phyloP scores from a whole-genome alignment of 1,140 invertebrate genomes.

The Musca domestica region DNA sequence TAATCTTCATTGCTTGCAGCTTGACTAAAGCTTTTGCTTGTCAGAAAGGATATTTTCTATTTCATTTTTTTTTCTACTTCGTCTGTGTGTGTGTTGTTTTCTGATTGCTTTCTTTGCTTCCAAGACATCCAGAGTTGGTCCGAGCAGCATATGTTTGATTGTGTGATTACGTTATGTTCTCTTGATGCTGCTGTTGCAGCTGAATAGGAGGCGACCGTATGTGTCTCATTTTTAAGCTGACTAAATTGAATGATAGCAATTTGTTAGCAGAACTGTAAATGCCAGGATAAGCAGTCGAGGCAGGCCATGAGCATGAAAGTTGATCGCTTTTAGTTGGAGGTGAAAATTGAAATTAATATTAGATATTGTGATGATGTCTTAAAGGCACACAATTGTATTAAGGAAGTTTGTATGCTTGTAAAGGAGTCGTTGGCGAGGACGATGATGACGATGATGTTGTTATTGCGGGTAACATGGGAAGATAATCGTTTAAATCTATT shows the following conservation, averaged over 20 bases:
- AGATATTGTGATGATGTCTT: not conserved
- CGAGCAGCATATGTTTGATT: not conserved
- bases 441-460: not conserved
- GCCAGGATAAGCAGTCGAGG: no score
- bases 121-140: not conserved
- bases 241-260: conserved; percentile 15
- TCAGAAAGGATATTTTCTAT: no score
- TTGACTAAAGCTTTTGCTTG: no score
- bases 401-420: not conserved
- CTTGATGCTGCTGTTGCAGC: not conserved
- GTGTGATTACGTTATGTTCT: not conserved
- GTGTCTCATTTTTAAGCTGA: conserved; percentile 2
- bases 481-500: not conserved
- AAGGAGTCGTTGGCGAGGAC: not conserved
- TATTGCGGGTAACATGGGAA: not conserved
- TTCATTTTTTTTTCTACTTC: no score
- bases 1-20: no score
- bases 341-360: conserved; percentile 14
- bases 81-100: no score
- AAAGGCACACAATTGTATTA: not conserved
- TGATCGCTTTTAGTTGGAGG: not conserved
- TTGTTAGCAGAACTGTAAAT: not conserved
- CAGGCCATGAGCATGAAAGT: not conserved
- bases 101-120: not conserved
- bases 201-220: no score